Base-by-base conservation (phyloP, 1,140 invertebrate genomes). In the Forficula auricularia region DNA sequence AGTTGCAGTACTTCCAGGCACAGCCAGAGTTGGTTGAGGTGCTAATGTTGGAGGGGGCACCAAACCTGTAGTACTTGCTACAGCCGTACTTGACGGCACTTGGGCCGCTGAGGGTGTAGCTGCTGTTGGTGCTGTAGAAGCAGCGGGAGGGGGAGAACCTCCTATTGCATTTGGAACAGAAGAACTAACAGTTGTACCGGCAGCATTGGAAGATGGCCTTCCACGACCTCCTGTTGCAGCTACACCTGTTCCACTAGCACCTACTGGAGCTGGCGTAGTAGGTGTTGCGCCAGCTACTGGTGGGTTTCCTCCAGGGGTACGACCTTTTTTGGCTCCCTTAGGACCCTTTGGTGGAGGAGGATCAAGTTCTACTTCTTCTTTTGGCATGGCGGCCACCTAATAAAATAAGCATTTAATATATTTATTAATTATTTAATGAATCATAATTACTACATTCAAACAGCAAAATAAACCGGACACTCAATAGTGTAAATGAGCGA, bases 361-460 rank as follows among this genome's bases (percentile, higher is more conserved):
- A 41, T 84, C 82, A 33, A 88, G 64, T 50, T 84, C 80, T 31
- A 81, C 68, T 61, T 90, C 86, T 52, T 88, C 86, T 62, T 87
- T 90, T 49, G 85, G 84, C 86, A 97, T 94, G 60, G 82, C 76
- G 53, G 84, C 79, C 57, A 98, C 78, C 75, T 92, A 56, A 13
- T 54, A 56, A 44, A 55, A 31, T n/a, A n/a, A n/a, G n/a, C n/a
- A n/a, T n/a, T n/a, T n/a, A n/a, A 50, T n/a, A n/a, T n/a, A n/a
- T n/a, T n/a, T n/a, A n/a, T n/a, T n/a, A n/a, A n/a, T n/a, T n/a
- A n/a, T n/a, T n/a, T n/a, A n/a, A n/a, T n/a, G n/a, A n/a, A n/a
- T n/a, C n/a, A n/a, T n/a, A n/a, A n/a, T n/a, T n/a, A n/a, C n/a
- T n/a, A n/a, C n/a, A n/a, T n/a, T n/a, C n/a, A n/a, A n/a, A n/a